phyloP scores from a whole-genome alignment of 2,888 invertebrate genomes.

The Hirtodrosophila duncani region DNA sequence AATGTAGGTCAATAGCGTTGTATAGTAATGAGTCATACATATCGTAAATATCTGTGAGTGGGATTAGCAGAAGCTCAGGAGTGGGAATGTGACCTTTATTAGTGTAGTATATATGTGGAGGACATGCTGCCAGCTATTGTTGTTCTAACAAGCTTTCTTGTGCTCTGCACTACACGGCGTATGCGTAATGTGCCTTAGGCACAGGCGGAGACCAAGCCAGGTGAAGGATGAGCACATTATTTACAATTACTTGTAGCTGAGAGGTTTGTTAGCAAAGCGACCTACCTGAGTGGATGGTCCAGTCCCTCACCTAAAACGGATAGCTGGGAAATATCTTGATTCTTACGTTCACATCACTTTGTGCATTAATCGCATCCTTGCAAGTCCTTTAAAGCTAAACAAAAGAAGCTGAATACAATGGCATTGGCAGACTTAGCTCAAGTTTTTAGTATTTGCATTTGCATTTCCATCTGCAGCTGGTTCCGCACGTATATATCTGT shows the following conservation, averaged over 20 bases:
- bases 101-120: too few relatives aligned
- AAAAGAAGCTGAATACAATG: conserved; percentile 19
- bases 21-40: conserved; percentile 6
- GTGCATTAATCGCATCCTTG: conserved; percentile 32
- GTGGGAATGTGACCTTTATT: too few relatives aligned
- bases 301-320: too few relatives aligned
- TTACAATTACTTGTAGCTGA: conserved; percentile 10
- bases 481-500: conserved; percentile 17
- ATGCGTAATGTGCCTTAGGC: too few relatives aligned
- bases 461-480: conserved; percentile 24
- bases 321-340: too few relatives aligned
- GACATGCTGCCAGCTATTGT: too few relatives aligned
- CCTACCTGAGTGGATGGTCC: too few relatives aligned
- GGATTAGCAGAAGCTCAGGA: too few relatives aligned
- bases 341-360: too few relatives aligned
- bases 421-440: conserved; percentile 23
- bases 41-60: too few relatives aligned
- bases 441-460: conserved; percentile 30
- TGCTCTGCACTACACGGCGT: not conserved
- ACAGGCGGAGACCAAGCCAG: too few relatives aligned
- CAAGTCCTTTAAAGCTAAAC: conserved; percentile 17
- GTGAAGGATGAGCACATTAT: conserved; percentile 22
- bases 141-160: too few relatives aligned
- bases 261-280: conserved; percentile 6
- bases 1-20: conserved; percentile 17